Conservation (phyloP, 2,113 vertebrate genomes). For the Bambusicola thoracicus region DNA sequence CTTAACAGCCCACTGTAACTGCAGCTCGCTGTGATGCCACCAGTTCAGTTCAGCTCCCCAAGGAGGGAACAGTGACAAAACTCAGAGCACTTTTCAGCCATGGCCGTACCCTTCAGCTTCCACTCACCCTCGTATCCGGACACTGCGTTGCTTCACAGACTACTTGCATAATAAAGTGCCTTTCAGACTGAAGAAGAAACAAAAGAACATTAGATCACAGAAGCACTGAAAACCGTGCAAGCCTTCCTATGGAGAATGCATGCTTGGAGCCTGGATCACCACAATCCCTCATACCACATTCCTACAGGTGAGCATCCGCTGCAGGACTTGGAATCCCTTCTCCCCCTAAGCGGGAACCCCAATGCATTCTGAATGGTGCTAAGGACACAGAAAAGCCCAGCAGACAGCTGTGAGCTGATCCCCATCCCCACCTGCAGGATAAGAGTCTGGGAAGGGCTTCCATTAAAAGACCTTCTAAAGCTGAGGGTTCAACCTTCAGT, state of each 20-base stretch:
- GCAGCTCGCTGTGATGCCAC: too few species aligned
- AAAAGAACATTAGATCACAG: not conserved
- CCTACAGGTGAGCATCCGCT: not conserved
- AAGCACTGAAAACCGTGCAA: not conserved
- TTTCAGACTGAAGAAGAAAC: slow-evolving; percentile 84
- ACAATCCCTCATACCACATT: not conserved
- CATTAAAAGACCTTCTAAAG: not conserved
- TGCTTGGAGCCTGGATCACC: not conserved
- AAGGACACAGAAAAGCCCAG: not conserved
- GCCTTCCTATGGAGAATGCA: not conserved
- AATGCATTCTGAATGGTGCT: not conserved
- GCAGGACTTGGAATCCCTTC: not conserved
- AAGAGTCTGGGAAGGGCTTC: not conserved
- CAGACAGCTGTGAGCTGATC: not conserved
- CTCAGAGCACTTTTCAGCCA: not conserved
- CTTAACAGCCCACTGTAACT: not conserved
- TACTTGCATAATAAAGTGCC: slow-evolving; percentile 99
- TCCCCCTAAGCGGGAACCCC: not conserved
- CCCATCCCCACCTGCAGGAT: not conserved
- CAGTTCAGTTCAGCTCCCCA: not conserved
- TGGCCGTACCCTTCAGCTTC: slow-evolving; percentile 79
- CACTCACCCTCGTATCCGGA: slow-evolving; percentile 94
- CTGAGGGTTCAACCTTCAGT: not conserved
- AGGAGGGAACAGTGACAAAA: too few species aligned
- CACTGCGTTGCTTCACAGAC: slow-evolving; percentile 99